These are phyloP conservation scores for Hiodon tergisus DNA, from an alignment of 2,113 vertebrate genomes.

Conservation along the genomic window DNA sequence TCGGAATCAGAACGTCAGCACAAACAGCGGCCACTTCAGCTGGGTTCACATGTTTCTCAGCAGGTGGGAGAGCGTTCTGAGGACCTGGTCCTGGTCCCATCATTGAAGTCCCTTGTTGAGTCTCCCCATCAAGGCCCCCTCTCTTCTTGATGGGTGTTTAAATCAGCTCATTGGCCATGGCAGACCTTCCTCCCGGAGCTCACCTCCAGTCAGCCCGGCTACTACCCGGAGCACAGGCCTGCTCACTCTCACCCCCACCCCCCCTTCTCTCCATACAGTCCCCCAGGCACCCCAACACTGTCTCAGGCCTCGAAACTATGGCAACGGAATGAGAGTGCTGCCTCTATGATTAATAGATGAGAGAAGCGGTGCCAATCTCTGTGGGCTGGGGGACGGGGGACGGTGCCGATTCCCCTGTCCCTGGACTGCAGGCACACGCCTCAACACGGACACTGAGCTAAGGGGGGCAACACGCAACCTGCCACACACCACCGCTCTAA, in stretches of 20 bases:
- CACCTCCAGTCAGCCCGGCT: slow-evolving; percentile 23
- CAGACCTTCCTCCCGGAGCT: slow-evolving; percentile 29
- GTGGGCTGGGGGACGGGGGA: slow-evolving; percentile 67
- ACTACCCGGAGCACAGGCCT: slow-evolving; percentile 19
- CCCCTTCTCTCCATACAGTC: slow-evolving; percentile 62
- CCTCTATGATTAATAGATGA: slow-evolving; percentile 99
- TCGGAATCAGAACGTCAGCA: not conserved
- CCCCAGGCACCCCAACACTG: slow-evolving; percentile 86
- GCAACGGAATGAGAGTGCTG: slow-evolving; percentile 96
- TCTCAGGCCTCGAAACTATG: slow-evolving; percentile 97
- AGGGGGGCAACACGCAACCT: not conserved
- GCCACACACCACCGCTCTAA: not conserved
- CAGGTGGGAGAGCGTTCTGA: not conserved
- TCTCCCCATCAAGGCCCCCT: not conserved
- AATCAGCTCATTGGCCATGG: not conserved
- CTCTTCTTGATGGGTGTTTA: not conserved
- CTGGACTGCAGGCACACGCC: not conserved
- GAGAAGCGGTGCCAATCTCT: slow-evolving; percentile 79
- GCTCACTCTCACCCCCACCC: slow-evolving; percentile 64
- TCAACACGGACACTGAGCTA: not conserved
- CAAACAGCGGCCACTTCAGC: not conserved
- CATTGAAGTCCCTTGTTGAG: not conserved
- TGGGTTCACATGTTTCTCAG: not conserved
- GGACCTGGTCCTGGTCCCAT: not conserved
- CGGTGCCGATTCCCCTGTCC: slow-evolving; percentile 48